A percentile compares a stretch with the other conserved stretches of the same genome.
Conservation (phyloP, 2,113 vertebrate species). For the Notothenia coriiceps region DNA sequence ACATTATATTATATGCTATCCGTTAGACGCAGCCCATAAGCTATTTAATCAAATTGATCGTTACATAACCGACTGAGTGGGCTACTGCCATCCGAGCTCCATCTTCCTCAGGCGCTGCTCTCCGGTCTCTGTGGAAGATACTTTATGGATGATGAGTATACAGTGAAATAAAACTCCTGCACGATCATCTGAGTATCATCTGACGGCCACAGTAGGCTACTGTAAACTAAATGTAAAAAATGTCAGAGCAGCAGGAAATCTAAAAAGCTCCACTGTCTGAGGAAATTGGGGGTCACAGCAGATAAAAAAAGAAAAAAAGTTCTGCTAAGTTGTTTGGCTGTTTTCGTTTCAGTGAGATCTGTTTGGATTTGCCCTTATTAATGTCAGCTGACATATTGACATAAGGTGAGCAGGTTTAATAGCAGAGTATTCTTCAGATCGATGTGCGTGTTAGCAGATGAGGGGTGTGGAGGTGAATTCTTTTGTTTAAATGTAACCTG, state of each 20-base stretch:
- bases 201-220: constrained; percentile 36
- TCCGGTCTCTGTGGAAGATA: constrained; percentile 61
- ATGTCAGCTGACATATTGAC: constrained; percentile 15
- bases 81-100: constrained; percentile 68
- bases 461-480: constrained; percentile 68
- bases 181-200: constrained; percentile 65
- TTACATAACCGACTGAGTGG: constrained; percentile 79
- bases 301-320: constrained; percentile 40
- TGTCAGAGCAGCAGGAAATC: constrained; percentile 35
- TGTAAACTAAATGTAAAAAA: constrained; percentile 6
- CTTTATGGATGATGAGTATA: constrained; percentile 69
- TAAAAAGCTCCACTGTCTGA: constrained; percentile 19
- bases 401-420: constrained; percentile 26
- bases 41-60: constrained; percentile 77
- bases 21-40: constrained; percentile 67
- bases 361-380: constrained; percentile 17
- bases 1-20: constrained; percentile 50
- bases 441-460: constrained; percentile 54
- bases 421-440: constrained; percentile 35
- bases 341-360: not conserved
- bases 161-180: constrained; percentile 60
- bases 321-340: constrained; percentile 5
- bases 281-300: constrained; percentile 17
- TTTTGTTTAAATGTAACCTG: constrained; percentile 79
- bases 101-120: constrained; percentile 66